Evolutionary conservation across 2,797 vertebrate species (phyloP), one percentile per base, ranked within the genome.

Genomic region (Mus minutoides): DNA sequence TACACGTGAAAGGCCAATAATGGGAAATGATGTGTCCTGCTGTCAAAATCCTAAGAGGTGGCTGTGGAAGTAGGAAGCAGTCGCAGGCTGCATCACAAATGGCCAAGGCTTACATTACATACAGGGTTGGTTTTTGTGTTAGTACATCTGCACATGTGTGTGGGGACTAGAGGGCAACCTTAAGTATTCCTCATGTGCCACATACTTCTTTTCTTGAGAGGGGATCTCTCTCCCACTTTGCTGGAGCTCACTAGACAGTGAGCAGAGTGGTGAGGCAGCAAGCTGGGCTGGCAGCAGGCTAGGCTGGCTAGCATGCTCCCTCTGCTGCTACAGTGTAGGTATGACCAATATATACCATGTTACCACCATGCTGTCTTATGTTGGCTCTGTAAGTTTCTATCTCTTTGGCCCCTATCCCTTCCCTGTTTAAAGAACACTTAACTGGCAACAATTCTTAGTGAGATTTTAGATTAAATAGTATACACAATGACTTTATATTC

Each of bases 401-500:
- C 46, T 87, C 64, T 31, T 69, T 22, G 12, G 34, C 26, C 4
- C 43, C 43, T 49, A 14, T 31, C 13, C 87, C 17, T 34, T 29
- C 40, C 83, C n/a, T 49, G 49, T 93, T 76, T 37, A 37, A 78
- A 94, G 34, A 93, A 93, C 16, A 79, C 40, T 94, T 88, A 95
- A 95, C 26, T 92, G 56, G 37, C 64, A 92, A 67, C 2, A 64
- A 52, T 93, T 96, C 40, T 90, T 90, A 91, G 26, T 80, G 79
- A 94, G 56, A 82, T 84, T 93, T 95, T 62, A 69, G 49, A 67
- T 91, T 40, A 79, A 46, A 37, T 22, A 84, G 19, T 95, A 88
- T 96, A 46, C 62, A 64, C 52, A 95, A 62, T 95, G 87, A 96
- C 85, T n/a, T 80, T 88, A 19, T 60, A 49, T 76, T 34, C 49